Base-by-base conservation (phyloP, 2,113 vertebrate genomes). In the Epinephelus cyanopodus region DNA sequence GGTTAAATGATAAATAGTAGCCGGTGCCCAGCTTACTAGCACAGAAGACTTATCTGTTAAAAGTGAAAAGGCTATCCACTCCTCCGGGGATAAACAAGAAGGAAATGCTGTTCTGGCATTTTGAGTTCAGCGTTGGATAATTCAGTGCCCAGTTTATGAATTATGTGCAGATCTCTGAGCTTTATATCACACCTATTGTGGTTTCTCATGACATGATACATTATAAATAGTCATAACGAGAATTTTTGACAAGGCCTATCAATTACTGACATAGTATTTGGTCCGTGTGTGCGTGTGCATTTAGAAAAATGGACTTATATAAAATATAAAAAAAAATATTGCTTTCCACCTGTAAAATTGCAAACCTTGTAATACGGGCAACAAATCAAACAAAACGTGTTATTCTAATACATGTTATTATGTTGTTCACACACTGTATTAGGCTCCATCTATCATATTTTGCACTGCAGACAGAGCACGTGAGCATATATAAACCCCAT, bases 91-190 rank as follows among this genome's bases (percentile, higher is more conserved):
- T 86, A 90, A 89, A 89, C 87, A 87, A 71, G 71, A 60, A 71
- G 64, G 73, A 89, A 92, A 84, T 86, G 90, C 88, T 91, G 85
- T 56, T 81, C 65, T 86, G 77, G 89, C 80, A 88, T 85, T 88
- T 91, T 89, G 66, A 68, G 45, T 52, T 37, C 81, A 60, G 48
- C 39, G 58, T 66, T 85, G 79, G 64, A 79, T 90, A 84, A 92
- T 91, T 83, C 85, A 88, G 54, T 57, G 61, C 39, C 67, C 67
- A 58, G 73, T 83, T 84, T 83, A 56, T 88, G 61, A 89, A 88
- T 84, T 77, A 82, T 87, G 72, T 74, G 72, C 19, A 79, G 12
- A 82, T 64, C 8, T 81, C 33, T 60, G n/a, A 50, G 33, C 79
- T 82, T 82, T 83, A 81, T 8, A 68, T 60, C 54, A 53, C 25